Conservation (phyloP, 2,888 invertebrate genomes). For the Nomada ruficornis region DNA sequence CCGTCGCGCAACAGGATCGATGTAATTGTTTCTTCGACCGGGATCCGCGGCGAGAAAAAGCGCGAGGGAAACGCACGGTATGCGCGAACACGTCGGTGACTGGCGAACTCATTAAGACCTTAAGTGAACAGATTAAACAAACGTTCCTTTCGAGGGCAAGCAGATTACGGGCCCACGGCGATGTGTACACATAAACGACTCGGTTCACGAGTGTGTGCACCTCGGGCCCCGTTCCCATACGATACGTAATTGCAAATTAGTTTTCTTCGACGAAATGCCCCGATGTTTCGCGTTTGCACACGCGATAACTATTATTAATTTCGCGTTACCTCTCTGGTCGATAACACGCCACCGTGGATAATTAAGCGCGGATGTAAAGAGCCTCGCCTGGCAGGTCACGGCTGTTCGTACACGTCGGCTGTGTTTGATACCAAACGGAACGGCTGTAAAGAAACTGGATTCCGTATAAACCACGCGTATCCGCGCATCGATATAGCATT, state of each 20-base stretch:
- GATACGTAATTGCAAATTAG: conserved; percentile 53
- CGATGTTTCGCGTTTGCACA: conserved; percentile 40
- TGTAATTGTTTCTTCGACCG: conserved; percentile 28
- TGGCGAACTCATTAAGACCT: conserved; percentile 46
- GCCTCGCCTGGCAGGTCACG: neutral
- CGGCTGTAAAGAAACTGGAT: conserved; percentile 28
- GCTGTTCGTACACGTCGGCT: neutral
- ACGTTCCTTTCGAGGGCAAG: conserved; percentile 34
- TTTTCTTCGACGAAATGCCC: conserved; percentile 49
- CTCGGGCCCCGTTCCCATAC: neutral
- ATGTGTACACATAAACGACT: conserved; percentile 21
- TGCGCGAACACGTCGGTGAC: conserved; percentile 23
- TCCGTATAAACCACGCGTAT: conserved; percentile 44
- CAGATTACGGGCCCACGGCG: conserved; percentile 40
- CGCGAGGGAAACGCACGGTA: conserved; percentile 17
- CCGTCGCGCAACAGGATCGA: conserved; percentile 8
- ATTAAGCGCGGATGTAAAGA: neutral
- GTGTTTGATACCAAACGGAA: conserved; percentile 43
- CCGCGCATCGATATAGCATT: conserved; percentile 41
- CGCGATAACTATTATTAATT: conserved; percentile 49
- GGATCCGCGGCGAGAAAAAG: neutral
- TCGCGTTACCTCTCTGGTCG: conserved; percentile 12
- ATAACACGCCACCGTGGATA: neutral
- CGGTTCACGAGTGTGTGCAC: neutral
- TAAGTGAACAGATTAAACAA: conserved; percentile 50